phyloP scores from a whole-genome alignment of 2,797 vertebrate genomes.

The Gymnopithys bicolor region DNA sequence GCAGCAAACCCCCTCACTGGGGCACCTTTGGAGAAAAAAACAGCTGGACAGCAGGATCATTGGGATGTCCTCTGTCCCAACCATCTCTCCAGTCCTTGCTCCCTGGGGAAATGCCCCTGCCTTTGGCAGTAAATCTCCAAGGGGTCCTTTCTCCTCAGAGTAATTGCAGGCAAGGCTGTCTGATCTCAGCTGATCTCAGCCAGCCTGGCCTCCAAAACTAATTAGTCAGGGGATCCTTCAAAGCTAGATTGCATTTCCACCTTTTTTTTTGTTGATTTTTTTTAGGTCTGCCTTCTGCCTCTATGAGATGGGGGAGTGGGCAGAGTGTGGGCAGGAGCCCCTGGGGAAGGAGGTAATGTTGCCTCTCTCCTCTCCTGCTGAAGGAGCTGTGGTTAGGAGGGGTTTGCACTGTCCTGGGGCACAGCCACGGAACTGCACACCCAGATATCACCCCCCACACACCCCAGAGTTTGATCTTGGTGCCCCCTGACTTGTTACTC shows the following conservation, averaged over 20 bases:
- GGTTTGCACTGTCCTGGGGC: neutral
- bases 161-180: neutral
- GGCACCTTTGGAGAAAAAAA: neutral
- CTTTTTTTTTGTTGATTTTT: neutral
- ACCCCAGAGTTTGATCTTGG: neutral
- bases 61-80: fast-evolving
- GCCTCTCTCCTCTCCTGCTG: neutral
- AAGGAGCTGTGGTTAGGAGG: neutral
- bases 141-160: neutral
- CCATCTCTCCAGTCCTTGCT: neutral
- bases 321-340: neutral
- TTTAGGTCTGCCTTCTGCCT: neutral
- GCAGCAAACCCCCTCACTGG: neutral
- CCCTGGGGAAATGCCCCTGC: fast-evolving
- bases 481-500: neutral
- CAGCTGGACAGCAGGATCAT: fast-evolving
- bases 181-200: neutral
- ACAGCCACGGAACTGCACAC: fast-evolving
- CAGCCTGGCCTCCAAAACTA: neutral
- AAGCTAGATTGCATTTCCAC: neutral
- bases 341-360: neutral
- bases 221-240: neutral
- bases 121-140: neutral
- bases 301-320: neutral
- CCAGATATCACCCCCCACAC: neutral